Conservation (phyloP, 1,140 invertebrate genomes). For the Sinella curviseta region DNA sequence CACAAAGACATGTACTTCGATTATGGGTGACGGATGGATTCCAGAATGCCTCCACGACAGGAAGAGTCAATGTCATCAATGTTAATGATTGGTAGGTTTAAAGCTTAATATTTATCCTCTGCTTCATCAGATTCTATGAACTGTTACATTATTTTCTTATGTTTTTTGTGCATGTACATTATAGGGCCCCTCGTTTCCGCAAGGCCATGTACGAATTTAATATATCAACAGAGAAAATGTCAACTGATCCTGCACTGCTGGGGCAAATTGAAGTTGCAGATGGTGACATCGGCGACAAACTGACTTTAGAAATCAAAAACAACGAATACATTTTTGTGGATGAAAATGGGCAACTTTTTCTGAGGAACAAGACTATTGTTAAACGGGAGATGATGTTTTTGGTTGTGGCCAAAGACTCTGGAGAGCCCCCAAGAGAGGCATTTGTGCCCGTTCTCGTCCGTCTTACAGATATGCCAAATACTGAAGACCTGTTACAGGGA, state of each 20-base stretch:
- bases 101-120: too few relatives aligned
- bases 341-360: conserved; percentile 41
- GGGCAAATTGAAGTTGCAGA: conserved; percentile 75
- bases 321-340: conserved; percentile 46
- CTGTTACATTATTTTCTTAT: conserved; percentile 33
- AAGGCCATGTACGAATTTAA: conserved; percentile 83
- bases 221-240: conserved; percentile 54
- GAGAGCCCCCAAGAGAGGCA: conserved; percentile 39
- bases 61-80: conserved; percentile 79
- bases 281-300: conserved; percentile 72
- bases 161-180: conserved; percentile 35
- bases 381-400: conserved; percentile 50
- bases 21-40: conserved; percentile 82
- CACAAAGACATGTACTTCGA: conserved; percentile 68
- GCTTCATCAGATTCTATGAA: neutral
- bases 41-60: conserved; percentile 73
- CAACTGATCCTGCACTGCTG: conserved; percentile 49
- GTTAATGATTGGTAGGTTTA: conserved; percentile 74
- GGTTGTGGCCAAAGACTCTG: conserved; percentile 48
- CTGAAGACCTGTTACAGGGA: conserved; percentile 33
- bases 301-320: conserved; percentile 61
- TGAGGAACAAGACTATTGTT: conserved; percentile 42
- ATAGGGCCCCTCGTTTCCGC: conserved; percentile 77
- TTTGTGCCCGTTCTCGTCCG: conserved; percentile 48
- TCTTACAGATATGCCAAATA: conserved; percentile 37